Base-by-base conservation (phyloP, 2,888 invertebrate species). In the Catocala sponsa region DNA sequence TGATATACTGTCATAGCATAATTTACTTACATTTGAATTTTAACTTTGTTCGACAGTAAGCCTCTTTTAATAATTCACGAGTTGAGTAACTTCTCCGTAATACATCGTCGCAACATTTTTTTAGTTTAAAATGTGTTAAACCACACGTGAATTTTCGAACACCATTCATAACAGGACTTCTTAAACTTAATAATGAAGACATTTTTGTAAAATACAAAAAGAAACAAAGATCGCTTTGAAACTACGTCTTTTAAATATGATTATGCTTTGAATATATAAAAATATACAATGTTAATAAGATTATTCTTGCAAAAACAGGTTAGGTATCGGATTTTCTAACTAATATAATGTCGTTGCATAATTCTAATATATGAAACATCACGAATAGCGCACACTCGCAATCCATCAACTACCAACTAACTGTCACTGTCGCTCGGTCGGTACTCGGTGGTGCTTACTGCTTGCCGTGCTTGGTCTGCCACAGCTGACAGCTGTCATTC, bases 21-120 rank as follows among this genome's bases (percentile, higher is more conserved):
- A 32, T 47, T 59, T 76, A 96, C 96, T 96, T 94, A 97, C 97
- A 97, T 92, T 95, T 95, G 89, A 96, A 97, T 91, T 96, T 96
- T 63, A 95, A 90, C 90, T 96, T 96, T 15, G 96, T 96, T 79
- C 95, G 92, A 77, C 95, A 92, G 85, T 97, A 97, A 4, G 97
- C 96, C 82, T 95, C 95, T 76, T 95, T 93, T 59, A 95, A 81
- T 60, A 94, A 81, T 70, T 95, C 92, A 46, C 90, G 88, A 15
- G 92, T 91, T 11, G 94, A 92, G 80, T 85, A 89, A 58, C 76
- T 78, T 69, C 85, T 87, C 10, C 63, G 70, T 50, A 59, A 10
- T 61, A 65, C 12, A 56, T 69, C 56, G 59, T 68, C 59, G 11
- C 63, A 55, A 51, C 35, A 43, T 55, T 61, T 59, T 59, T 76